Percentiles rank a stretch among this genome's conserved stretches.
Evolutionary conservation across 2,797 vertebrate genomes (phyloP).

Genomic region (Hemitrygon akajei): DNA sequence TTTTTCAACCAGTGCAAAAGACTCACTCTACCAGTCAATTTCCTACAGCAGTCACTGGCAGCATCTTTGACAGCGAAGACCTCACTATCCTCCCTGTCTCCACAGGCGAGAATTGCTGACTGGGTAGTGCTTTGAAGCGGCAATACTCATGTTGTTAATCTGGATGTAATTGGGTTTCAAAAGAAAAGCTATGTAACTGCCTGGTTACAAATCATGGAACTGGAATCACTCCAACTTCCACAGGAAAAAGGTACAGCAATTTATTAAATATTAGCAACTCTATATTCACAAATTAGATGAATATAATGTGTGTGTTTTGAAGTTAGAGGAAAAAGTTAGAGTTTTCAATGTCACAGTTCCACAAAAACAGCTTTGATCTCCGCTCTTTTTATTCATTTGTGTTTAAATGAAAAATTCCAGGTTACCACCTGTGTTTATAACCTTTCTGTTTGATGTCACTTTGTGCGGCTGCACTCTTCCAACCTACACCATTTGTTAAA

Average conservation of each 20-base stretch:
- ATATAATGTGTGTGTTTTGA: not conserved
- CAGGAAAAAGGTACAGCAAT: not conserved
- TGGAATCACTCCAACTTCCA: not conserved
- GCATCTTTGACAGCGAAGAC: not conserved
- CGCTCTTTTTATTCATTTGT: constrained; percentile 12
- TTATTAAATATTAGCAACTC: not conserved
- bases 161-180: not conserved
- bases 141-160: not conserved
- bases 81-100: not conserved
- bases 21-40: not conserved
- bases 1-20: not conserved
- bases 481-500: not conserved
- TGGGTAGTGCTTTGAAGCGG: not conserved
- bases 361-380: constrained; percentile 1
- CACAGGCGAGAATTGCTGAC: not conserved
- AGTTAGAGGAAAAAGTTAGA: not conserved
- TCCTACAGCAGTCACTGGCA: not conserved
- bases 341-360: constrained; percentile 12
- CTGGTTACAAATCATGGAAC: not conserved
- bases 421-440: constrained; percentile 33
- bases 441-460: constrained; percentile 10
- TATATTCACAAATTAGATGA: not conserved
- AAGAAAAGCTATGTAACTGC: not conserved
- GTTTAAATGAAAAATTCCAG: constrained; percentile 26
- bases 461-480: not conserved